A percentile compares a stretch with the other conserved stretches of the same genome.
Conservation (phyloP, 1,140 invertebrate species). For the Lanistes nyassanus region DNA sequence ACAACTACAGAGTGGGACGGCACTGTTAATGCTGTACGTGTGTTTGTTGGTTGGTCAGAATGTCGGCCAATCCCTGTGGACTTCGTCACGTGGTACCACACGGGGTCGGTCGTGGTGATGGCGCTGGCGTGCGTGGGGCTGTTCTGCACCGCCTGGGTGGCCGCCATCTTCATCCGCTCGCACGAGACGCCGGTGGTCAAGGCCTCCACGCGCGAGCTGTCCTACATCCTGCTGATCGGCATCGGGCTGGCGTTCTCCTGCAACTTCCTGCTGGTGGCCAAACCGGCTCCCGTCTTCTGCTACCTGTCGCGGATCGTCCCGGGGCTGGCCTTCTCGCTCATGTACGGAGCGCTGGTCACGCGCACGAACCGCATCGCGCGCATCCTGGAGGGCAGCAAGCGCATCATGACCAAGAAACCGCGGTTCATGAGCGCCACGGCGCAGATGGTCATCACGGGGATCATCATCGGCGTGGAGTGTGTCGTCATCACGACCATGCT, state of each 20-base stretch:
- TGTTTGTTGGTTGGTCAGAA: constrained; percentile 61
- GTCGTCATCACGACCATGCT: constrained; percentile 78
- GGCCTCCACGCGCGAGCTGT: constrained; percentile 82
- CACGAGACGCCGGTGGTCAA: constrained; percentile 84
- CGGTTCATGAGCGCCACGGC: constrained; percentile 72
- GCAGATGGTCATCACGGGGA: constrained; percentile 75
- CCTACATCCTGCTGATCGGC: constrained; percentile 79
- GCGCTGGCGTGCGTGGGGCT: constrained; percentile 76
- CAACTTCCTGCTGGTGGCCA: constrained; percentile 79
- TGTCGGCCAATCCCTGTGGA: constrained; percentile 72
- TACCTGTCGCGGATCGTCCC: constrained; percentile 77
- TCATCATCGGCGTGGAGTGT: constrained; percentile 78
- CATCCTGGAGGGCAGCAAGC: constrained; percentile 83
- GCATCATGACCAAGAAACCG: constrained; percentile 82
- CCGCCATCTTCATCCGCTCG: constrained; percentile 73
- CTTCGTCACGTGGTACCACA: constrained; percentile 73
- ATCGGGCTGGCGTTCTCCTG: constrained; percentile 72
- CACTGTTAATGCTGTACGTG: too few relatives aligned
- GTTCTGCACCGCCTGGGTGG: constrained; percentile 72
- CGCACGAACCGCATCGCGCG: constrained; percentile 88
- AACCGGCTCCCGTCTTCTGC: constrained; percentile 77
- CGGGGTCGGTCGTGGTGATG: constrained; percentile 73
- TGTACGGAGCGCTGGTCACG: constrained; percentile 84
- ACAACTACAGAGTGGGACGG: too few relatives aligned
- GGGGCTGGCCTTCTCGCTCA: constrained; percentile 83